These are phyloP conservation scores for Taphrorychus bicolor DNA, from an alignment of 2,888 invertebrate genomes.

Conservation along the genomic window DNA sequence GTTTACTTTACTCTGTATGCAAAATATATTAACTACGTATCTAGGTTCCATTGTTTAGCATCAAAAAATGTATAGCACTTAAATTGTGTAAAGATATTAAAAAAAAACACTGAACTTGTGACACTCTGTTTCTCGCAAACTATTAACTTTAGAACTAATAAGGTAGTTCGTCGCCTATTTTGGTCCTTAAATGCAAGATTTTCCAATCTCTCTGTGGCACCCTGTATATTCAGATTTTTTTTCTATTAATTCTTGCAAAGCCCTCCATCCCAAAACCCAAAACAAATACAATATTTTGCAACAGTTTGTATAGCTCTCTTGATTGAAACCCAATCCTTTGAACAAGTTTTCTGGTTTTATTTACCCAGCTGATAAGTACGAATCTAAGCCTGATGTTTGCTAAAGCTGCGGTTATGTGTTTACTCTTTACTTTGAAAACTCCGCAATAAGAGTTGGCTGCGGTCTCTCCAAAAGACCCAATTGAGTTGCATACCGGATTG, in stretches of 20 bases:
- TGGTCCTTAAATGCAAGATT: no score
- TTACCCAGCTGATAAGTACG: constrained; percentile 21
- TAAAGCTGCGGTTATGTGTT: constrained; percentile 32
- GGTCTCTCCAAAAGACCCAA: not conserved
- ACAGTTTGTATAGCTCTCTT: not conserved
- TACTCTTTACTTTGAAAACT: constrained; percentile 30
- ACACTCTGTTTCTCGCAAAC: no score
- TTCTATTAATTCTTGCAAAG: not conserved
- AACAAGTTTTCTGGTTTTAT: constrained; percentile 26
- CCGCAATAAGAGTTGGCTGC: constrained; percentile 20
- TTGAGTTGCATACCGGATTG: no score
- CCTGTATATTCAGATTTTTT: not conserved
- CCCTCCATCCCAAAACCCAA: not conserved
- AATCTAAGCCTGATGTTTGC: constrained; percentile 26
- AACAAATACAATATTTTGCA: not conserved
- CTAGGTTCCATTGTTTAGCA: no score
- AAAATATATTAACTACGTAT: no score
- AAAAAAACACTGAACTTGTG: no score
- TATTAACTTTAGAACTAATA: no score
- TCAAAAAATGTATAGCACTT: no score
- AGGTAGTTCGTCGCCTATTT: no score
- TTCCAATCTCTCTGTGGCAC: not conserved
- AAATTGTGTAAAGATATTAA: no score
- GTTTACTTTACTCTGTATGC: no score
- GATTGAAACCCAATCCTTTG: constrained; percentile 11